Conservation (phyloP, 2,797 vertebrate species). For the Hephaestus fuliginosus region DNA sequence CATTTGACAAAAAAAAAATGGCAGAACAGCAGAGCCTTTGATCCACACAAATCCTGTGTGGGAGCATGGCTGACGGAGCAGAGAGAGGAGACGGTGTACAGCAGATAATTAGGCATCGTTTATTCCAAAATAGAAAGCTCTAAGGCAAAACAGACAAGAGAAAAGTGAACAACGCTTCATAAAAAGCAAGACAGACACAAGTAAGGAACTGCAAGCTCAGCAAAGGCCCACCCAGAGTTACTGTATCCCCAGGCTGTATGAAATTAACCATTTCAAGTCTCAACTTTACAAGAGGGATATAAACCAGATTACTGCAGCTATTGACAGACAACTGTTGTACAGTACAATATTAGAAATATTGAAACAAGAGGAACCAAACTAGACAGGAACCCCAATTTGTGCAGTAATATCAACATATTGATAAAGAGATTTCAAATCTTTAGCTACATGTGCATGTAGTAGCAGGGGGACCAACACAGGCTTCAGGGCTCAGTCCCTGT, state of each 20-base stretch:
- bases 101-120: constrained; percentile 79
- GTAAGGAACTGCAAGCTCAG: constrained; percentile 51
- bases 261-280: constrained; percentile 49
- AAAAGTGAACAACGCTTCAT: constrained; percentile 72
- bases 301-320: constrained; percentile 56
- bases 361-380: constrained; percentile 55
- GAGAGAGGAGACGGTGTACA: constrained; percentile 36
- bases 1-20: not conserved
- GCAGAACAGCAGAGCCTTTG: not conserved
- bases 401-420: constrained; percentile 51
- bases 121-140: constrained; percentile 88
- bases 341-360: constrained; percentile 62
- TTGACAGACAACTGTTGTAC: constrained; percentile 56
- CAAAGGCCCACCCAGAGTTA: constrained; percentile 19
- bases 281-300: constrained; percentile 51
- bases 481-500: constrained; percentile 24
- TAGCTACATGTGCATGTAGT: constrained; percentile 33
- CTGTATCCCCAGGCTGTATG: constrained; percentile 26
- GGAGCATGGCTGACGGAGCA: not conserved
- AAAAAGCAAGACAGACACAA: constrained; percentile 70
- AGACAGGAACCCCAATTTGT: constrained; percentile 56
- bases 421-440: constrained; percentile 31
- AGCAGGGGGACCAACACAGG: constrained; percentile 3
- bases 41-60: not conserved
- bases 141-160: constrained; percentile 81